Percentiles rank a stretch among this genome's conserved stretches.
Evolutionary conservation across 2,797 vertebrate genomes (phyloP).

Genomic region (Thamnophis elegans): DNA sequence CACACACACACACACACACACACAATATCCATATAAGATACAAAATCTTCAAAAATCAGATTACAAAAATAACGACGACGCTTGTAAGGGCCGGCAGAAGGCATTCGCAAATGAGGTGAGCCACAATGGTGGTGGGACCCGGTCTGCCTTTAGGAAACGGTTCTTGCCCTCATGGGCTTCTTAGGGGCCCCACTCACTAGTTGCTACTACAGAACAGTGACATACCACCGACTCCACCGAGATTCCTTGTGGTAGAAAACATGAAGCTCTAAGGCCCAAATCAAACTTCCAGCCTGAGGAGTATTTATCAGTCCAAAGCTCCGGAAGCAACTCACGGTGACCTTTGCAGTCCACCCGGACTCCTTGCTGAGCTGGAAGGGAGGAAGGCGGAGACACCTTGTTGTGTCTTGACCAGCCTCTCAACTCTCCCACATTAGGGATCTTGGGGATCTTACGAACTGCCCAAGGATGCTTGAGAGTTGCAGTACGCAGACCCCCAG

Average conservation of each 20-base stretch:
- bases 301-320: background rate
- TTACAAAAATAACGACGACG: background rate
- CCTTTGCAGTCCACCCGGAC: background rate
- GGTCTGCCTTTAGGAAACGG: background rate
- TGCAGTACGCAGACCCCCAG: background rate
- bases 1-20: too few relatives aligned
- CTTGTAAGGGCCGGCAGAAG: background rate
- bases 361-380: background rate
- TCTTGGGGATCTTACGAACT: background rate
- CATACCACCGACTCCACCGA: background rate
- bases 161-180: background rate
- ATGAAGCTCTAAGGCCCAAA: background rate
- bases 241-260: background rate
- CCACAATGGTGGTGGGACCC: background rate
- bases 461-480: background rate
- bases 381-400: accelerated
- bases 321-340: background rate
- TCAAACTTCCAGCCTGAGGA: background rate
- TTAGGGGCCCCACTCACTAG: background rate
- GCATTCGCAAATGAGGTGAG: background rate
- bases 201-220: background rate
- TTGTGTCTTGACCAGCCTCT: background rate
- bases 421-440: background rate
- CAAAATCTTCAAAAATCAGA: background rate
- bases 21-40: background rate